A percentile compares a stretch with the other conserved stretches of the same genome.
Evolutionary conservation across 2,797 vertebrate genomes (phyloP).

Genomic region (Peromyscus attwateri): DNA sequence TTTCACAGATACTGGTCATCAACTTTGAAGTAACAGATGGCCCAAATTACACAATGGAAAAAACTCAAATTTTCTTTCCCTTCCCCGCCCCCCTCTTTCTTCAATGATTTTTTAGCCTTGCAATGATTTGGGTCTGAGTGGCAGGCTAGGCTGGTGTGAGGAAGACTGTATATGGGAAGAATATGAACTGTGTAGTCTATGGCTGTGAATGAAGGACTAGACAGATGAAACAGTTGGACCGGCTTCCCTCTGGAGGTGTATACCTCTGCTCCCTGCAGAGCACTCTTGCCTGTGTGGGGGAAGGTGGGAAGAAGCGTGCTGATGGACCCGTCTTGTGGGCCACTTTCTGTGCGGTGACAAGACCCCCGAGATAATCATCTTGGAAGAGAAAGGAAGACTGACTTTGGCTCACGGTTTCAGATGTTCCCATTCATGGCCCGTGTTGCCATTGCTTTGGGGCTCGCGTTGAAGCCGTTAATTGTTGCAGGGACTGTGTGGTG

Average conservation of each 20-base stretch:
- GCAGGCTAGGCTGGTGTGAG: background rate
- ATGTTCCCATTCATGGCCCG: background rate
- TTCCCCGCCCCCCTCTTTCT: too few relatives aligned
- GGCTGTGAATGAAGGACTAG: background rate
- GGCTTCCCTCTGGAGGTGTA: background rate
- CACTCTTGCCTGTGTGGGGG: background rate
- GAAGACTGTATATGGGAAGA: background rate
- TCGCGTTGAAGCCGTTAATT: background rate
- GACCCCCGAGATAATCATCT: background rate
- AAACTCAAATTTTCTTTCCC: background rate
- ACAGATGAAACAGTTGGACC: background rate
- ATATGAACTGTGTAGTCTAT: background rate
- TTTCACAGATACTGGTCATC: background rate
- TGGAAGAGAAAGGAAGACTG: background rate
- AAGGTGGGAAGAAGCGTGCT: background rate
- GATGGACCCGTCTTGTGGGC: background rate
- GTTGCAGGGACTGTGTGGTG: background rate
- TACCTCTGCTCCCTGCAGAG: background rate
- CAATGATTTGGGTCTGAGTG: background rate
- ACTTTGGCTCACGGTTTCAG: background rate
- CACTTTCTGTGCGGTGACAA: background rate
- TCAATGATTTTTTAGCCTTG: background rate
- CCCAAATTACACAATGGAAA: background rate
- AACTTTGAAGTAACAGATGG: background rate
- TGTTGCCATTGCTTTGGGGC: background rate